Evolutionary conservation across 2,797 vertebrate genomes (phyloP).

Genomic region (Gobio occitaniae): DNA sequence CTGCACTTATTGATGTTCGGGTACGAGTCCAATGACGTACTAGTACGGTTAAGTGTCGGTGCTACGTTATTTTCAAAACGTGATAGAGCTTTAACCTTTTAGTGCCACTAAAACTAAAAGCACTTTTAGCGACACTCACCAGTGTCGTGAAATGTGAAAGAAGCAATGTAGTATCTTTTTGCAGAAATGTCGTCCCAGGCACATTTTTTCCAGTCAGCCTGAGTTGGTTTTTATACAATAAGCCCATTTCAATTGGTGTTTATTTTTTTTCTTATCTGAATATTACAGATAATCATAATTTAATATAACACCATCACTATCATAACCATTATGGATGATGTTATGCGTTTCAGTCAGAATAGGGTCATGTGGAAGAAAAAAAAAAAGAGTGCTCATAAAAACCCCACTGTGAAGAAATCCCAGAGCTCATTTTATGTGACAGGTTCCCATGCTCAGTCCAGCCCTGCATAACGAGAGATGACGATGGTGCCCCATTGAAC

Average conservation of each 20-base stretch:
- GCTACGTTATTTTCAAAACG: not conserved
- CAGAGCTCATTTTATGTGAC: slow-evolving; percentile 37
- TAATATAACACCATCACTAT: not conserved
- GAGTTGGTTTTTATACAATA: not conserved
- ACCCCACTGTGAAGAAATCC: slow-evolving; percentile 40
- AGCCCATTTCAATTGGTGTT: not conserved
- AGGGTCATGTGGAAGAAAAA: not conserved
- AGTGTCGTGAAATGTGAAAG: not conserved
- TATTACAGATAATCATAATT: not conserved
- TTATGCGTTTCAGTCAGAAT: not conserved
- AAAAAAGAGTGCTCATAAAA: not conserved
- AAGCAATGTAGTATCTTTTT: not conserved
- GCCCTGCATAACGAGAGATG: slow-evolving; percentile 33
- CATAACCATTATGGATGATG: not conserved
- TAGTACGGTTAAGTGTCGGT: not conserved
- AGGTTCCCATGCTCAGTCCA: slow-evolving; percentile 52
- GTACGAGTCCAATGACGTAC: not conserved
- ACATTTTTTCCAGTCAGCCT: not conserved
- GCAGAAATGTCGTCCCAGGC: not conserved
- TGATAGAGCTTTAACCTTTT: not conserved
- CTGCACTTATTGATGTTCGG: not conserved
- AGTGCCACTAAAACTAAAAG: not conserved
- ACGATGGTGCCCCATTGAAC: slow-evolving; percentile 42
- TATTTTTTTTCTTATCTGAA: too few relatives aligned
- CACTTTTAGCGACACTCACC: not conserved